phyloP scores from a whole-genome alignment of 2,113 vertebrate species.

The Xiphophorus maculatus region DNA sequence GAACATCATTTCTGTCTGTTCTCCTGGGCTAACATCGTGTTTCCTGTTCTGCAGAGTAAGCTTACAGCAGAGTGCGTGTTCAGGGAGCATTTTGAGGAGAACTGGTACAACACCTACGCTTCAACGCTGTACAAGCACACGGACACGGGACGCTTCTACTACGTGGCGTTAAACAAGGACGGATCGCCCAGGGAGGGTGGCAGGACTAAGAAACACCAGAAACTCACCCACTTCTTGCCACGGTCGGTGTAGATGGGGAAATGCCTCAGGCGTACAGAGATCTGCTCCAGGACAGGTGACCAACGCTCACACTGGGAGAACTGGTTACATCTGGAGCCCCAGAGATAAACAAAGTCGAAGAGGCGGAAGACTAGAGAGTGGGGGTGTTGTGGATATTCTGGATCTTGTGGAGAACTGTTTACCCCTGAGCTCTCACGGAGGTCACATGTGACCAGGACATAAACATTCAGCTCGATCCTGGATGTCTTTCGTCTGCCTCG shows the following conservation, averaged over 20 bases:
- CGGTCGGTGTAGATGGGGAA: constrained; percentile 94
- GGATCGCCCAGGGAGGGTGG: constrained; percentile 94
- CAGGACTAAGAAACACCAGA: constrained; percentile 98
- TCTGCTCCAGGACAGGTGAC: constrained; percentile 95
- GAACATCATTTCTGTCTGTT: neutral
- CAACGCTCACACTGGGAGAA: constrained; percentile 48
- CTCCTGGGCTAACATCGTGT: constrained; percentile 20
- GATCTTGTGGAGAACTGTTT: constrained; percentile 51
- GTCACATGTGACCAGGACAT: constrained; percentile 72
- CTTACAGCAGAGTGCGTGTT: constrained; percentile 95
- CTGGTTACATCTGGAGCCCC: constrained; percentile 26
- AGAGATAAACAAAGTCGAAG: constrained; percentile 7
- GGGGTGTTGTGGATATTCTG: constrained; percentile 42
- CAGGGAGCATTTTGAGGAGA: constrained; percentile 99
- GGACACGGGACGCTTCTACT: constrained; percentile 93
- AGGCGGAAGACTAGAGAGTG: neutral
- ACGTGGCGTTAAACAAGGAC: constrained; percentile 97
- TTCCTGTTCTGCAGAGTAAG: constrained; percentile 88
- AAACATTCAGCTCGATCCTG: constrained; percentile 74
- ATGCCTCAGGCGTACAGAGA: constrained; percentile 92
- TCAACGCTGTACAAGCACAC: constrained; percentile 94
- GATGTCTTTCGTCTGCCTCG: constrained; percentile 58
- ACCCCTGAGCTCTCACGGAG: constrained; percentile 46
- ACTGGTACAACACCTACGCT: constrained; percentile 99
- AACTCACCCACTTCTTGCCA: constrained; percentile 96